Evolutionary conservation across 2,797 vertebrate genomes (phyloP), one percentile per base, ranked within the genome.

Genomic region (Lindbergichthys nudifrons): DNA sequence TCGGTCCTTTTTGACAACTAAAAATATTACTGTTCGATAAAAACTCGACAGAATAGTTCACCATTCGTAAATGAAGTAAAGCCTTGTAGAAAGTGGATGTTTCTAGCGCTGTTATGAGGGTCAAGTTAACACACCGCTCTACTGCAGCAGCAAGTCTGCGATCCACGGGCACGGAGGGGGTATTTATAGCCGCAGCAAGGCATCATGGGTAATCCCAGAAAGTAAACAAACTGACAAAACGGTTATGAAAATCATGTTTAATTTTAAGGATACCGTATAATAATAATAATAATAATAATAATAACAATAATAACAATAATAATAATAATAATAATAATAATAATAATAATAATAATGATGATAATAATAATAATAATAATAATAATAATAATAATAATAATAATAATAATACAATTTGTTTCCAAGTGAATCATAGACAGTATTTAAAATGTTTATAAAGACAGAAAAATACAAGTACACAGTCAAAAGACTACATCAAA

Each of bases 21-120:
- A 92, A 90, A 77, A 80, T 83, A 53, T 93, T 81, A 77, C 80
- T 91, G 32, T 88, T 94, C 5, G 89, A 65, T 67, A 92, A 70
- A 73, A 93, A 81, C 74, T 93, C 92, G 61, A 90, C 84, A 3
- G 90, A 88, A 65, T 85, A 90, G 62, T 89, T 91, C 75, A 94
- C 77, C 93, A 94, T 95, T 62, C 90, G 91, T 87, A 53, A 59
- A 4, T 39, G 14, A 36, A 79, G 45, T 9, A 15, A 65, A 68
- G 26, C 52, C 46, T 65, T 10, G 5, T 5, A 0, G 30, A 1
- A 36, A 5, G 18, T 16, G 16, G 13, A 48, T 32, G 39, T n/a
- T 10, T 54, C 13, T 42, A 0, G 14, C 0, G 11, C 16, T 48
- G 19, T 61, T 26, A 5, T 9, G 16, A 0, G 5, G 3, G 3